Percentiles rank a stretch among this genome's conserved stretches.
Evolutionary conservation across 2,888 invertebrate species (phyloP).

Genomic region (Crocallis elinguaria): DNA sequence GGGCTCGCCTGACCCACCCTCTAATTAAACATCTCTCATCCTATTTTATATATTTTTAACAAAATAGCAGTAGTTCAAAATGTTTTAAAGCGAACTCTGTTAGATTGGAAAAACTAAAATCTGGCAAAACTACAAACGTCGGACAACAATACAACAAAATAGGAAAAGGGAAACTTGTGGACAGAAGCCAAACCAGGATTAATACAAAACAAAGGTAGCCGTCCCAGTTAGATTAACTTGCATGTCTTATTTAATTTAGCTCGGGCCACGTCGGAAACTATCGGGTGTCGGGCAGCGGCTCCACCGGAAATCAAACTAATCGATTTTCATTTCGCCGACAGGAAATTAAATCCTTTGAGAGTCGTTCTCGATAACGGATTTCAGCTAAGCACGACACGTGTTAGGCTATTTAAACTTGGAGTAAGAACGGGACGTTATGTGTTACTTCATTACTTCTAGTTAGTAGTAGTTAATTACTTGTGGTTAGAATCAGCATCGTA

Average conservation of each 20-base stretch:
- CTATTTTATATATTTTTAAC: too few species aligned
- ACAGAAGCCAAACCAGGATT: conserved; percentile 37
- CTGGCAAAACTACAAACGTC: conserved; percentile 12
- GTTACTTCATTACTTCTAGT: conserved; percentile 3
- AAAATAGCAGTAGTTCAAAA: not conserved
- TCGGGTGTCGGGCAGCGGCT: conserved; percentile 51
- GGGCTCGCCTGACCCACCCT: too few species aligned
- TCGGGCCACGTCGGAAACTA: conserved; percentile 74
- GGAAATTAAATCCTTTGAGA: conserved; percentile 85
- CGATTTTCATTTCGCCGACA: conserved; percentile 82
- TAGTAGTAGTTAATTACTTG: not conserved
- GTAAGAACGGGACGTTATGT: not conserved
- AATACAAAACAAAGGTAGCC: conserved; percentile 41
- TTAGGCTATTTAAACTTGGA: conserved; percentile 45
- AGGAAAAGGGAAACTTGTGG: conserved; percentile 29
- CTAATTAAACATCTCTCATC: too few species aligned
- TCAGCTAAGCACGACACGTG: conserved; percentile 80
- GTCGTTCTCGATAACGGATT: conserved; percentile 78
- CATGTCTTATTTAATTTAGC: conserved; percentile 75
- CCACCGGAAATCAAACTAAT: conserved; percentile 83
- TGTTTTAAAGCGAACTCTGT: not conserved
- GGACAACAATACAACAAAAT: conserved; percentile 21
- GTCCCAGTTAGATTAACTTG: conserved; percentile 52
- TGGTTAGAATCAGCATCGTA: too few species aligned
- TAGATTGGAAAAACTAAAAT: conserved; percentile 25